A percentile compares a stretch with the other conserved stretches of the same genome.
phyloP scores from a whole-genome alignment of 2,888 invertebrate species.

The Clitarchus hookeri region DNA sequence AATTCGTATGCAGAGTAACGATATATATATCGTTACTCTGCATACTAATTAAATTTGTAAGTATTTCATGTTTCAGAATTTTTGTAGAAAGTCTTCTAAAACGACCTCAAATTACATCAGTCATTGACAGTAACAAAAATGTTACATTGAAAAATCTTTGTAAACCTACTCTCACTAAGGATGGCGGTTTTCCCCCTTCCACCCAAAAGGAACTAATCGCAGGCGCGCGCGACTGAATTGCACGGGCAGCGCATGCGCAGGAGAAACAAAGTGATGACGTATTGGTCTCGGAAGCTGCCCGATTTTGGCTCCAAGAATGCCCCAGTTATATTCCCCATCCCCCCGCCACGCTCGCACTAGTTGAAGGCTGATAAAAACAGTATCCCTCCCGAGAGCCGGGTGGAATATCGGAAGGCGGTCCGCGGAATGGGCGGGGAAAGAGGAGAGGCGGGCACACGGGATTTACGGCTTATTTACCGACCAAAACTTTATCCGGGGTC shows the following conservation, averaged over 20 bases:
- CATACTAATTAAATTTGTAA: too few relatives aligned
- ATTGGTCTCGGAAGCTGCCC: neutral
- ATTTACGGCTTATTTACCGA: conserved; percentile 26
- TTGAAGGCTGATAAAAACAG: neutral
- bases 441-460: neutral
- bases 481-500: conserved; percentile 22
- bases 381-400: neutral
- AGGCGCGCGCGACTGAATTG: neutral
- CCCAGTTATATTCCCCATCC: neutral
- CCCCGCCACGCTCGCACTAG: neutral
- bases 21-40: too few relatives aligned
- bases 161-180: too few relatives aligned
- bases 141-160: too few relatives aligned
- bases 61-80: too few relatives aligned
- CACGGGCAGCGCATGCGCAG: neutral
- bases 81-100: too few relatives aligned
- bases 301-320: neutral
- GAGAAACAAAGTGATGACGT: neutral
- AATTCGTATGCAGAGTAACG: too few relatives aligned
- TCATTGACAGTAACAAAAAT: too few relatives aligned
- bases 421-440: neutral
- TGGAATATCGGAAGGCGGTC: neutral
- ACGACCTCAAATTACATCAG: too few relatives aligned
- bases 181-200: too few relatives aligned
- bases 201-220: neutral